A percentile compares a stretch with the other conserved stretches of the same genome.
These are phyloP conservation scores for Zosterops japonicus DNA, from an alignment of 2,113 vertebrate species.

Conservation along the genomic window DNA sequence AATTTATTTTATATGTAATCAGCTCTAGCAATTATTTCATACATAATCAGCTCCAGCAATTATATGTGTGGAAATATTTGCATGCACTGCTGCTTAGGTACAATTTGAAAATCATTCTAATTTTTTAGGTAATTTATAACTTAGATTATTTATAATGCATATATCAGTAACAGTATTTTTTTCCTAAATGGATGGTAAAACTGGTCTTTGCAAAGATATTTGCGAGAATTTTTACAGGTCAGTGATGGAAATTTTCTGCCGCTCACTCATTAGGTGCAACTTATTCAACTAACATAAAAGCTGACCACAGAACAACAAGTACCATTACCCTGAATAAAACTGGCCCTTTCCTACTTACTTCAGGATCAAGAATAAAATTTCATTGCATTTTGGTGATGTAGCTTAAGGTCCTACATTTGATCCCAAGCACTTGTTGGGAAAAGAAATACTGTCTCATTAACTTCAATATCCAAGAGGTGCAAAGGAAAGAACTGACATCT, in stretches of 20 bases:
- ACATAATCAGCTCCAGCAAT: not conserved
- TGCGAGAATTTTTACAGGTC: not conserved
- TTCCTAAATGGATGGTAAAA: not conserved
- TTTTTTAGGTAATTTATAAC: not conserved
- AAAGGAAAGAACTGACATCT: not conserved
- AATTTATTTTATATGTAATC: not conserved
- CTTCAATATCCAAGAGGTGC: not conserved
- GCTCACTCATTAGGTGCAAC: not conserved
- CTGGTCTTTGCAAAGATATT: not conserved
- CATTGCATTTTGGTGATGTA: not conserved
- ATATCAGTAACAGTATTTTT: not conserved
- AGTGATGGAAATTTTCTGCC: not conserved
- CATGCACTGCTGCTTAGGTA: not conserved
- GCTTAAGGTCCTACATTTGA: not conserved
- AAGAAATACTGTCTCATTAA: not conserved
- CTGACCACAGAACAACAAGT: not conserved
- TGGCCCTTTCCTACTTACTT: not conserved
- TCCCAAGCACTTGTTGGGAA: not conserved
- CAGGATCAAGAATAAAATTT: not conserved
- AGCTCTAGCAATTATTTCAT: not conserved
- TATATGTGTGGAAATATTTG: not conserved
- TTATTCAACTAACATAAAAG: not conserved
- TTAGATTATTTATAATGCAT: not conserved
- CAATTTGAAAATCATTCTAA: not conserved
- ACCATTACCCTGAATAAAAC: not conserved